Evolutionary conservation across 1,140 invertebrate genomes (phyloP), one percentile per base, ranked within the genome.

Genomic region (Cydia strobilella): DNA sequence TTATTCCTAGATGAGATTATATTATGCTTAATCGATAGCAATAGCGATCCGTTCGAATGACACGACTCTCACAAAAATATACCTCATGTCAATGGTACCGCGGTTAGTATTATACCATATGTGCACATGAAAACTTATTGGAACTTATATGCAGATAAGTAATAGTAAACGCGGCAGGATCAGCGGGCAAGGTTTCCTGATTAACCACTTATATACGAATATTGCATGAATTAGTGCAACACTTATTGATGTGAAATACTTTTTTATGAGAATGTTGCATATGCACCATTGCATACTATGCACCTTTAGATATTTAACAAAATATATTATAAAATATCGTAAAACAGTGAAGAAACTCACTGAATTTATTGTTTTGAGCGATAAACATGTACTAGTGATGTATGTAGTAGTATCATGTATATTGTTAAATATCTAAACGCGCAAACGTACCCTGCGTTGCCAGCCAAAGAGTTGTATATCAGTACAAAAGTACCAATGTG

Each of bases 1-100:
- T 87, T 85, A 88, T 76, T 80, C 76, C 86, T 90, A 89, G 75
- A 88, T 89, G 87, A 91, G 87, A 89, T 89, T 88, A 86, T 84
- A 74, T 82, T 82, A 74, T 31, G 39, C 39, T 48, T 48, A 72
- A 3, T 45, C 20, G 20, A 72, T 51, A 72, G 23, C 39, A 12
- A 72, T n/a, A n/a, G n/a, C n/a, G n/a, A 12, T 31, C 65, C 25
- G 13, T 69, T 39, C 25, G 6, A 35, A 5, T 31, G 25, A 12
- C 7, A 31, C 35, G 25, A 31, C 2, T 27, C 35, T 69, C n/a
- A 69, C 63, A 69, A 69, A 69, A 31, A n/a, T 9, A n/a, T 69
- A n/a, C 25, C 25, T 69, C 35, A 59, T 20, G 18, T 59, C 20
- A 18, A 54, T 5, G 51, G 4, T n/a, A 7, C n/a, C 51, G 51